These are phyloP conservation scores for Scelioninae gen. 1 DNA, from an alignment of 2,888 invertebrate species.

Conservation along the genomic window DNA sequence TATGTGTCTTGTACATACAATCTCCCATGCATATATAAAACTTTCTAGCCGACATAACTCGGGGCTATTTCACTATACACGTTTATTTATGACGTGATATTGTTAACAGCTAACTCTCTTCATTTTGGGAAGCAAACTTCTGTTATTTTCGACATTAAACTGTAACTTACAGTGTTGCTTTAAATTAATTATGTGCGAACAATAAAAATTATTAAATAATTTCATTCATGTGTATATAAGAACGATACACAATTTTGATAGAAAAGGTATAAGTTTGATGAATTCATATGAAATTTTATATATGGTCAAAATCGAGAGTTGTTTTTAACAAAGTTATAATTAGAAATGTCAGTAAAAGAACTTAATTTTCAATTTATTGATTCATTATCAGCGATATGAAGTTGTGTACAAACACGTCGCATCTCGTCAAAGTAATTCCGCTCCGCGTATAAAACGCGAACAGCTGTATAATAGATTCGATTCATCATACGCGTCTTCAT, in stretches of 20 bases:
- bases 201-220: neutral
- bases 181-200: too few relatives aligned
- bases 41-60: neutral
- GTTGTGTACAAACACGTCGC: too few relatives aligned
- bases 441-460: too few relatives aligned
- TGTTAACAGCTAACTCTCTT: neutral
- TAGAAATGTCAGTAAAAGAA: too few relatives aligned
- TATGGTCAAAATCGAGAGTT: constrained; percentile 3
- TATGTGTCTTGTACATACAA: constrained; percentile 12
- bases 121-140: constrained; percentile 12
- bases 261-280: too few relatives aligned
- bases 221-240: neutral
- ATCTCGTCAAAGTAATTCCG: too few relatives aligned
- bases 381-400: neutral
- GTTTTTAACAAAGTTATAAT: too few relatives aligned
- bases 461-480: neutral
- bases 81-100: neutral
- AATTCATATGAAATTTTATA: too few relatives aligned
- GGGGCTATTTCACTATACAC: neutral
- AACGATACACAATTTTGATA: too few relatives aligned
- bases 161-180: too few relatives aligned
- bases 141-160: neutral
- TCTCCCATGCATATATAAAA: neutral
- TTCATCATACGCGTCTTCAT: neutral
- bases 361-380: too few relatives aligned